phyloP scores from a whole-genome alignment of 2,797 vertebrate genomes.

The Cygnus olor region DNA sequence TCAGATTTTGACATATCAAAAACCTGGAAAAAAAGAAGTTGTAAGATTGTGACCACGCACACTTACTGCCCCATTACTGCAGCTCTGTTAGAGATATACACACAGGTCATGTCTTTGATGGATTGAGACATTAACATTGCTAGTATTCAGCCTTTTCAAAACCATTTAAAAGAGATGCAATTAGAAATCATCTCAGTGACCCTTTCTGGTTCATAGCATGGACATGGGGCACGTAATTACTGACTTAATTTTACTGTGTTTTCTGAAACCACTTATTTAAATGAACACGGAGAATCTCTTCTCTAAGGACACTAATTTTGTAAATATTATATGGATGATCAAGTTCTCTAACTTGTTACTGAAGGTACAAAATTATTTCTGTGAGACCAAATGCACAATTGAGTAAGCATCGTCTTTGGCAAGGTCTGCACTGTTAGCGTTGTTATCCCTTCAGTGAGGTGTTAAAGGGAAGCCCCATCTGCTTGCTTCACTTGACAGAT shows the following conservation, averaged over 20 bases:
- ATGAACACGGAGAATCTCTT: not conserved
- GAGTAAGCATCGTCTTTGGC: not conserved
- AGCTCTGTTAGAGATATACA: not conserved
- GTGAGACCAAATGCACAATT: conserved; percentile 11
- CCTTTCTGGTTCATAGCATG: conserved; percentile 27
- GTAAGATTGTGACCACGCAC: not conserved
- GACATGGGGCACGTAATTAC: conserved; percentile 4
- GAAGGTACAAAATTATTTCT: not conserved
- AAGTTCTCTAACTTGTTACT: conserved; percentile 24
- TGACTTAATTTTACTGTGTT: conserved; percentile 13
- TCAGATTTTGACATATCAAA: not conserved
- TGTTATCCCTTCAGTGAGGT: conserved; percentile 43
- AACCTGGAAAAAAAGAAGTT: not conserved
- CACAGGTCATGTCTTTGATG: not conserved
- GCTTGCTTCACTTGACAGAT: conserved; percentile 54
- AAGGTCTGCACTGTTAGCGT: not conserved
- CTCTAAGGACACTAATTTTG: not conserved
- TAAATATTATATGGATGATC: conserved; percentile 10
- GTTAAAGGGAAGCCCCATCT: conserved; percentile 46
- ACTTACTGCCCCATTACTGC: not conserved
- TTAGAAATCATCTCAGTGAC: not conserved
- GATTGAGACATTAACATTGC: not conserved
- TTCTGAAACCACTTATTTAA: conserved; percentile 36
- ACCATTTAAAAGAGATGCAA: not conserved
- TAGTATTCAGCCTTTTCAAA: not conserved